These are phyloP conservation scores for Hypotaenidia okinawae DNA, from an alignment of 2,797 vertebrate genomes.

Conservation along the genomic window DNA sequence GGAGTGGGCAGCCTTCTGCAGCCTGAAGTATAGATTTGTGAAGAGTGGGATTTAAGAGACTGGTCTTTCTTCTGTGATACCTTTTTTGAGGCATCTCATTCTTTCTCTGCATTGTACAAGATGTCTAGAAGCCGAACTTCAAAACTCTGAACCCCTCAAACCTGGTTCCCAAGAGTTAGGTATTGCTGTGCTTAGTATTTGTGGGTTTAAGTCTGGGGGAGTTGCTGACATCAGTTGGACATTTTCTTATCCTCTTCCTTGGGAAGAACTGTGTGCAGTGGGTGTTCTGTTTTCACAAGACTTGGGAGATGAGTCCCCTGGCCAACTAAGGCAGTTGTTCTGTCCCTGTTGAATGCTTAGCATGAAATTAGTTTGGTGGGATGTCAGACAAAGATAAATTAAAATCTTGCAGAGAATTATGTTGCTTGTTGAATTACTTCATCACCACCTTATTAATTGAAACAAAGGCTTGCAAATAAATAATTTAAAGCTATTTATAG, in stretches of 20 bases:
- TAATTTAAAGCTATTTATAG: neutral
- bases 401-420: neutral
- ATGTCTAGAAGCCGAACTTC: neutral
- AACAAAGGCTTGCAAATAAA: neutral
- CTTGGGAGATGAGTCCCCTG: neutral
- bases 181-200: neutral
- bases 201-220: neutral
- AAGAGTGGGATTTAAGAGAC: neutral
- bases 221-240: neutral
- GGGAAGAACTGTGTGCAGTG: neutral
- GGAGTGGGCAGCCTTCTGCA: neutral
- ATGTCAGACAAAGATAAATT: neutral
- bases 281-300: neutral
- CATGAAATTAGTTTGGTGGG: neutral
- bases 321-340: neutral
- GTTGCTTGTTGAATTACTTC: neutral
- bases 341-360: neutral
- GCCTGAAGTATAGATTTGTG: neutral
- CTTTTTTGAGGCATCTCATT: neutral
- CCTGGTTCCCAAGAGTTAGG: neutral
- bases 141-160: neutral
- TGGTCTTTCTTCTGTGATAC: neutral
- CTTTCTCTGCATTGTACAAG: neutral
- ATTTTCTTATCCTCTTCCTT: neutral
- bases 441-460: neutral